These are phyloP conservation scores for Tipula vernalis DNA, from an alignment of 2,888 invertebrate species.

Conservation along the genomic window DNA sequence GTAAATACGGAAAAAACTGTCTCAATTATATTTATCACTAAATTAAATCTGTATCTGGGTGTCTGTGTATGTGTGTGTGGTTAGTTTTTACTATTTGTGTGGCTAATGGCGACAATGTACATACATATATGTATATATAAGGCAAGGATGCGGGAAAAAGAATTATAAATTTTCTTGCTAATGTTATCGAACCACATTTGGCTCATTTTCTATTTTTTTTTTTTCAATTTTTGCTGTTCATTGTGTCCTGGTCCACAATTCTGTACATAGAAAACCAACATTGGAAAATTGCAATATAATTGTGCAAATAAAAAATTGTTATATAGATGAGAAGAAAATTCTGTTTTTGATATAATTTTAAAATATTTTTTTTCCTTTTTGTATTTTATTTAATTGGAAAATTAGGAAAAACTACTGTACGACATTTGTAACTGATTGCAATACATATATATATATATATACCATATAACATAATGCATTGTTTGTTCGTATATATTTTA, in stretches of 20 bases:
- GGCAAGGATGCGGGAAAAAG: not conserved
- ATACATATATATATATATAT: not conserved
- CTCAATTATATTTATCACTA: not conserved
- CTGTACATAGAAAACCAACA: not conserved
- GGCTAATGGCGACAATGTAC: not conserved
- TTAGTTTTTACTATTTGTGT: not conserved
- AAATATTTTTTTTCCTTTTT: too few species aligned
- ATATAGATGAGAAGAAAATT: not conserved
- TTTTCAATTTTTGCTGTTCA: not conserved
- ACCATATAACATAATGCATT: not conserved
- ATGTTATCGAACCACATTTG: not conserved
- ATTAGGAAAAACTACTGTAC: not conserved
- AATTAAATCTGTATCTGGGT: not conserved
- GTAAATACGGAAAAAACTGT: too few species aligned
- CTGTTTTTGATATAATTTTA: not conserved
- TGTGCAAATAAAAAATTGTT: not conserved
- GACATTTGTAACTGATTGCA: not conserved
- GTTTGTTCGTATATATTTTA: not conserved
- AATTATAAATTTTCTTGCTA: not conserved
- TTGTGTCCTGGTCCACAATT: not conserved
- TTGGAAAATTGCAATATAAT: not conserved
- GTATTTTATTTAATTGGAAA: not conserved
- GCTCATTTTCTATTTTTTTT: not conserved
- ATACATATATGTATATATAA: too few species aligned
- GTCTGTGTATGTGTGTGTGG: not conserved